Evolutionary conservation across 2,113 vertebrate genomes (phyloP).

Genomic region (Mesembrinibis cayennensis): DNA sequence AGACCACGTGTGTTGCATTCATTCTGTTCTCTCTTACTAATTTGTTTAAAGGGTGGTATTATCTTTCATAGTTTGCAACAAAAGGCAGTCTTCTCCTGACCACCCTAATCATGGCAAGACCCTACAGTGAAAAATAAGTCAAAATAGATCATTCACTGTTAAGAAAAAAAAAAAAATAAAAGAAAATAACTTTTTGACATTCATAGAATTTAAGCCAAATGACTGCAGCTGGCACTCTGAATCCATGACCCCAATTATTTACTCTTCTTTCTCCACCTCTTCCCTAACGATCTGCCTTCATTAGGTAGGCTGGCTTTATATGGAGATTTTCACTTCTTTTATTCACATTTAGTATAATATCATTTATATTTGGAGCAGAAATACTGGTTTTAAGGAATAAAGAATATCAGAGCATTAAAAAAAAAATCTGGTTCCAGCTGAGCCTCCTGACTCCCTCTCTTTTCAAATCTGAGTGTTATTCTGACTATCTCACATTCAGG

Average conservation of each 20-base stretch:
- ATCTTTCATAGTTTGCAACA: not conserved
- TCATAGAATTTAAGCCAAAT: not conserved
- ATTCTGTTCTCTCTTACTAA: not conserved
- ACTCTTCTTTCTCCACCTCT: not conserved
- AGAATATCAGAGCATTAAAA: not conserved
- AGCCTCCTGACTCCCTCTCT: not conserved
- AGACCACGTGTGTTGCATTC: not conserved
- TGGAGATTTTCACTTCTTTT: not conserved
- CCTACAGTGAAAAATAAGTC: not conserved
- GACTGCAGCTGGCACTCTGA: not conserved
- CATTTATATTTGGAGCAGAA: not conserved
- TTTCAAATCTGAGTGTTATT: not conserved
- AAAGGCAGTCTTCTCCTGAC: not conserved
- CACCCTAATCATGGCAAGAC: not conserved
- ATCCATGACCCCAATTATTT: not conserved
- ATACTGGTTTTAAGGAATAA: not conserved
- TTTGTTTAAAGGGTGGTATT: not conserved
- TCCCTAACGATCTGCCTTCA: not conserved
- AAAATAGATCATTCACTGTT: not conserved
- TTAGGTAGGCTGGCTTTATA: not conserved
- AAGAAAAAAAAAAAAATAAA: not conserved
- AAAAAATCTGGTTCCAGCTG: not conserved
- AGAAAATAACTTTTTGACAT: not conserved
- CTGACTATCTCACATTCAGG: not conserved
- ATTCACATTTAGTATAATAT: not conserved